Evolutionary conservation across 2,888 invertebrate genomes (phyloP), one percentile per base, ranked within the genome.

Genomic region (Hirtodrosophila cameraria): DNA sequence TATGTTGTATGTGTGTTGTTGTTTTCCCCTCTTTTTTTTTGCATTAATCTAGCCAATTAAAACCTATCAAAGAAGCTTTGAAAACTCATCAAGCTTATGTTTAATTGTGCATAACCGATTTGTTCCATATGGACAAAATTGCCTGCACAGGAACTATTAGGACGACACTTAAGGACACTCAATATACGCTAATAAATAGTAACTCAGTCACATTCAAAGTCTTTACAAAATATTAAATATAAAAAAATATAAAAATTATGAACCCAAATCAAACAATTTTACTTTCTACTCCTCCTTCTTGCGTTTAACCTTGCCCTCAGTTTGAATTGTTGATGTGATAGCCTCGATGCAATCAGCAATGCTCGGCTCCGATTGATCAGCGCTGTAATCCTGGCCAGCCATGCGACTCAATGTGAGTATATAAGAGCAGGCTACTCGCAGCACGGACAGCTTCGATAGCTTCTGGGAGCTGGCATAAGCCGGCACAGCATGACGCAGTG

Each of bases 381-480:
- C 93, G 73, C 92, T 92, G 72, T 94, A 93, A 81, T 95, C 94
- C 71, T 93, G 91, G 5, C 94, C 95, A 2, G 96, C 94, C 84
- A 96, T 93, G 71, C 94, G 93, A 41, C 96, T 95, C 65, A 98
- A 91, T 0, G 97, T 96, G 88, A 97, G 93, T 66, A 98, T 98
- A 91, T 98, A 98, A 62, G 97, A 96, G 90, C 97, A 97, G 1
- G 98, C 97, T 89, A 98, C 97, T 91, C 97, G 93, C 63, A 98
- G 90, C 11, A 98, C 97, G 1, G 97, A 97, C 46, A 98, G 91
- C 88, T 98, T 98, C 0, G 97, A 97, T 16, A 98, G 93, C 91
- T 98, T 97, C 91, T 97, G 97, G 88, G 97, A 96, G 89, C 97
- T 95, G 33, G 97, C 97, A 90, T 97, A 98, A 0, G 97, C 94